These are phyloP conservation scores for Drosophila pseudoobscura DNA, from an alignment of 1,140 invertebrate species.

Conservation along the genomic window DNA sequence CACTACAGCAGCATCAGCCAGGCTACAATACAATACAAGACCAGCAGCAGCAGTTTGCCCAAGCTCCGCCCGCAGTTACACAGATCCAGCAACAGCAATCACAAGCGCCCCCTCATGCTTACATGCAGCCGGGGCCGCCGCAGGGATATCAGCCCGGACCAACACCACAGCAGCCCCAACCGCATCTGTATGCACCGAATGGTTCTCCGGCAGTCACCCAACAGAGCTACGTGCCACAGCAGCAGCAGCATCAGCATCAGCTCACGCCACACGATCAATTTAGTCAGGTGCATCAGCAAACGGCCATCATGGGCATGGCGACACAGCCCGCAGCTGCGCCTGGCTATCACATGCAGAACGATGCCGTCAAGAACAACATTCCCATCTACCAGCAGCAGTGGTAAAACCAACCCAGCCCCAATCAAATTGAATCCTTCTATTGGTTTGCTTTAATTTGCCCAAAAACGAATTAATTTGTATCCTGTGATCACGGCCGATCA, in stretches of 20 bases:
- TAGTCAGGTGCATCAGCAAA: constrained; percentile 78
- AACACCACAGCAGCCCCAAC: constrained; percentile 26
- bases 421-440: constrained; percentile 14
- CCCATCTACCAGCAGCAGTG: constrained; percentile 83
- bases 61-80: constrained; percentile 49
- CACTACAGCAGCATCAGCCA: constrained; percentile 44
- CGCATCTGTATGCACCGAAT: constrained; percentile 64
- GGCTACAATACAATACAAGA: constrained; percentile 33
- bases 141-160: constrained; percentile 46
- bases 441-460: constrained; percentile 31
- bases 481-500: constrained; percentile 6
- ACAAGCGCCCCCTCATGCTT: constrained; percentile 60
- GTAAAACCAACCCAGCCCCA: constrained; percentile 52
- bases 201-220: constrained; percentile 56
- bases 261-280: constrained; percentile 61
- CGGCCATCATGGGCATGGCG: constrained; percentile 68
- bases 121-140: constrained; percentile 53
- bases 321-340: constrained; percentile 38
- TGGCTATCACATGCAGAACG: constrained; percentile 72
- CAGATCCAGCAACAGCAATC: constrained; percentile 47
- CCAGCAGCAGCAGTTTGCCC: constrained; percentile 51
- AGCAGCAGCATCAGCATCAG: constrained; percentile 33
- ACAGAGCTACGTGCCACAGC: constrained; percentile 52
- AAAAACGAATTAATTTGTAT: constrained; percentile 4
- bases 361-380: constrained; percentile 81